Evolutionary conservation across 2,113 vertebrate species (phyloP).

Genomic region (Nesogale talazaci): DNA sequence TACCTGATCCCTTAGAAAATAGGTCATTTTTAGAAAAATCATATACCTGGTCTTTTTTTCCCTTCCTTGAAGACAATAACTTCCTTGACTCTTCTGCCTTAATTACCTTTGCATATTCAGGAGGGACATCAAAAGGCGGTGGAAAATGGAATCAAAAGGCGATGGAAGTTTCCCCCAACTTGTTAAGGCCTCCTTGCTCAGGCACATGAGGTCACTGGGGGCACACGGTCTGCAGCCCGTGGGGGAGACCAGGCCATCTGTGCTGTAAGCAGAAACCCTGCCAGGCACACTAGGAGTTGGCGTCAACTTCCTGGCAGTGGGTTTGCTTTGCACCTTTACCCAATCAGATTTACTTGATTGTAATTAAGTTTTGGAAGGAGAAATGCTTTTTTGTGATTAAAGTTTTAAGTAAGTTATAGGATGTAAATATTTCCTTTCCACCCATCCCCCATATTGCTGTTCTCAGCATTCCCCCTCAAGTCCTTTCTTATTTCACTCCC

Average conservation of each 20-base stretch:
- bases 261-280: too few species aligned
- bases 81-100: not conserved
- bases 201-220: too few species aligned
- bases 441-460: not conserved
- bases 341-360: not conserved
- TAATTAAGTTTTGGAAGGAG: not conserved
- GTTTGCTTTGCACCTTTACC: too few species aligned
- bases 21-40: not conserved
- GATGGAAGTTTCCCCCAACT: too few species aligned
- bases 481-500: not conserved
- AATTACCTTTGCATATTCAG: not conserved
- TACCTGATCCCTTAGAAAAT: too few species aligned
- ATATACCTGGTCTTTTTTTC: not conserved
- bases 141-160: too few species aligned
- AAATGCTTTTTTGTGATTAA: not conserved
- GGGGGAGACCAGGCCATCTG: too few species aligned
- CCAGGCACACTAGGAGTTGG: too few species aligned
- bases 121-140: too few species aligned
- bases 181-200: too few species aligned
- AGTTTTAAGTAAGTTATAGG: not conserved
- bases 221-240: too few species aligned
- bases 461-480: not conserved
- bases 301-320: too few species aligned
- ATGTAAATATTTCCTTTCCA: not conserved
- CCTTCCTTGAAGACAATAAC: not conserved